Evolutionary conservation across 2,888 invertebrate genomes (phyloP), one percentile per base, ranked within the genome.

Genomic region (Limnephilus lunatus): DNA sequence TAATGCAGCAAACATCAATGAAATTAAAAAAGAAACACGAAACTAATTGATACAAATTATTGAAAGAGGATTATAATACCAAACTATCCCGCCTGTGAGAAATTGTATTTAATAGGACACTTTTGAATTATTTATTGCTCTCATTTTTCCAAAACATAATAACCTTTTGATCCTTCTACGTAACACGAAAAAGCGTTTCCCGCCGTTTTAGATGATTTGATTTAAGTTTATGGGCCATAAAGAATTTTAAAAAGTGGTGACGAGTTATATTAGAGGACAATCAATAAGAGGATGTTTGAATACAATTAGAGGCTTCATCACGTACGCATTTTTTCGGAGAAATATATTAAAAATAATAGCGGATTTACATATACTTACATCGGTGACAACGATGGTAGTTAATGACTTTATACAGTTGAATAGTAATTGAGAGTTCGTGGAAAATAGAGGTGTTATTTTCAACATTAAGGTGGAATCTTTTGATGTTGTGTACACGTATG

Each of bases 401-500:
- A 68, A 68, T 68, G n/a, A 68, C 25, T n/a, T 68, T 68, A 68
- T 25, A 68, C 7, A 68, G 7, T 25, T n/a, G 68, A 68, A 68
- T 68, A 68, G 25, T 68, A 68, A 25, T 68, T 68, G 9, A 68
- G 68, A 68, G 68, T 68, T 68, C 68, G 25, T 7, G 9, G 68
- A 68, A 68, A 68, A 68, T n/a, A 68, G 68, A 68, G 68, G 68
- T 68, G 68, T 68, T 68, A 68, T 68, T 68, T 68, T 68, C 68
- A 68, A 68, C 68, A n/a, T 68, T 68, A 68, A 68, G 68, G 68
- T 68, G 68, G 25, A 68, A 68, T 68, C 25, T 68, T 68, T 68
- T 68, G 68, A 68, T 68, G 68, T 68, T 68, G 68, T 68, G 19
- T 68, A 25, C 68, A 68, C 19, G 68, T 68, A 68, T 68, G 19